Evolutionary conservation across 92 coral and sea anemone genomes (phyloP), one percentile per base, ranked within the genome.

Genomic region (Palythoa heliodiscus): DNA sequence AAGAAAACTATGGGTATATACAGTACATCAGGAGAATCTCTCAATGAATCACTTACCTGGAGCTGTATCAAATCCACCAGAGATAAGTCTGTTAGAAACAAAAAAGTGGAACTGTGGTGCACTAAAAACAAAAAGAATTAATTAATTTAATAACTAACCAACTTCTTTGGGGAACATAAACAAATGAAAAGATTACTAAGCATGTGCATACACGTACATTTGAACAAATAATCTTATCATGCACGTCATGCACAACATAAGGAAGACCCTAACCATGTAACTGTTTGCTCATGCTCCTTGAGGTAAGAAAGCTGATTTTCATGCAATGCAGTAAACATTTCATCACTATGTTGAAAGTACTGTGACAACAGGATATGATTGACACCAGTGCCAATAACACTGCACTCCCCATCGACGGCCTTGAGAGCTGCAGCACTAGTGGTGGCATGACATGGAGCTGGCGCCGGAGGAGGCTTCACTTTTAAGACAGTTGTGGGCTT

Each of bases 341-440:
- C 83, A 61, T 94, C 88, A 70, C 93, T 90, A 80, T 90, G 91
- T 22, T 96, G 92, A 85, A 96, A 96, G 82, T 88, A 96, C 87
- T 93, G 92, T 24, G 93, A 75, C 78, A 83, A 77, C 73, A 96
- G 86, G 38, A 96, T 89, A 76, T 96, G 99, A 81, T 89, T 93
- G 19, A 87, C 72, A 8, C 97, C 98, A 52, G 86, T 88, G 10
- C 97, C 98, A 80, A 95, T 89, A 24, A 95, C 94, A 82, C 86
- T 89, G 86, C 93, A 78, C 11, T 97, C 99, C 37, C 90, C 89
- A 84, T 97, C 99, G 66, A 95, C 68, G 57, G 89, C 88, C 78
- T 90, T 97, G 69, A 97, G 63, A 24, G 99, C 99, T 64, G 98
- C 90, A 0, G 95, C 88, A 35, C 86, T 91, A 88, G 88, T 97